Conservation (phyloP, 35 echinoderm and acorn worm species). For the Antedon bifida region DNA sequence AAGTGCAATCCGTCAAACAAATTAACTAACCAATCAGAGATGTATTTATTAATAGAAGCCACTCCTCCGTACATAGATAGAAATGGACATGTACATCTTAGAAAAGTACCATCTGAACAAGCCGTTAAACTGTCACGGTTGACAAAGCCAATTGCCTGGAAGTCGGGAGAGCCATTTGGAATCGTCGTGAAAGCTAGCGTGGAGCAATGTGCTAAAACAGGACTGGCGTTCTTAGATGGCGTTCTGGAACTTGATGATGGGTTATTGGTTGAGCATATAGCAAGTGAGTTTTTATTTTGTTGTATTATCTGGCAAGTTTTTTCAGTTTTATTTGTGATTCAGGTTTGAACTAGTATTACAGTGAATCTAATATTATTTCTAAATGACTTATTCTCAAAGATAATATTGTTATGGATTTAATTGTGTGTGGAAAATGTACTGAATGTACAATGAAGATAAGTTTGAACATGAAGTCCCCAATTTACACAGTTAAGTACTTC, state of each 20-base stretch:
- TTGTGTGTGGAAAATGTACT: too few species aligned
- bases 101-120: constrained; percentile 46
- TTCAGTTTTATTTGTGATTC: too few species aligned
- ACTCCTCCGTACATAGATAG: constrained; percentile 59
- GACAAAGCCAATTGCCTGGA: constrained; percentile 80
- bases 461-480: too few species aligned
- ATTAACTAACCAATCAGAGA: constrained; percentile 2
- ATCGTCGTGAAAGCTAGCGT: constrained; percentile 60
- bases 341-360: too few species aligned
- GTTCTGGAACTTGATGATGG: constrained; percentile 88
- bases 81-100: constrained; percentile 30
- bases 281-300: constrained; percentile 69
- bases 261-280: constrained; percentile 75
- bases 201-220: constrained; percentile 67
- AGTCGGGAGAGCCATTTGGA: constrained; percentile 84
- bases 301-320: neutral
- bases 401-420: too few species aligned
- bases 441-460: too few species aligned
- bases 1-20: constrained; percentile 1
- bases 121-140: constrained; percentile 74
- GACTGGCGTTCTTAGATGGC: constrained; percentile 76
- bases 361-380: too few species aligned
- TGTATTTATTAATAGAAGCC: constrained; percentile 77
- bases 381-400: too few species aligned
- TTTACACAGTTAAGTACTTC: too few species aligned